Evolutionary conservation across 1,140 invertebrate genomes (phyloP), one percentile per base, ranked within the genome.

Genomic region (Zaprionus africanus): DNA sequence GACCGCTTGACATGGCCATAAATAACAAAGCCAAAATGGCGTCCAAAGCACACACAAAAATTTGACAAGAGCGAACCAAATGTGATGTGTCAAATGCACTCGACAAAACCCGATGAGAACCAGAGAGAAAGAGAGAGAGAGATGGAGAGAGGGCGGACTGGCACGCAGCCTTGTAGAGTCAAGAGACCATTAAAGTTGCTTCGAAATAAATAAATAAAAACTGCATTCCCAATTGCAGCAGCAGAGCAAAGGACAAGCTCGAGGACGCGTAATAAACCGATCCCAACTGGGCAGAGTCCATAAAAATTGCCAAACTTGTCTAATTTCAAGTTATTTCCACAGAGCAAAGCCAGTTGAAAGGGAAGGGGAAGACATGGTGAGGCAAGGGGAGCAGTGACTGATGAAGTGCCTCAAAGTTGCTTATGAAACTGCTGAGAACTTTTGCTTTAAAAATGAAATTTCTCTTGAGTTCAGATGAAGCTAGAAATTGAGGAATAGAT

Each of bases 11-110:
- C 82, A 81, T 85, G 82, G 69, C 82, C 84, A 88, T 87, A 87
- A 87, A 87, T 87, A 87, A 87, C 83, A 88, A 88, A 87, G 80
- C 83, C 83, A 86, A 86, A 87, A 87, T 87, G 83, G 77, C 83
- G 83, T 76, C 83, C 82, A 86, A 82, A 86, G 65, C 76, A 79
- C 73, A 72, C 68, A 68, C 68, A 76, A 73, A 79, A 80, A 65
- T 84, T 71, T 76, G 74, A 76, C 68, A 76, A 72, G 69, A 66
- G 74, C 68, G 56, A 72, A 72, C 58, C 76, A 85, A 88, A 87
- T 84, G 84, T 84, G 83, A 87, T 87, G 88, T 87, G 84, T 87
- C 83, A 87, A 87, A 87, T 87, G 84, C 83, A 87, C 68, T 77
- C 83, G 62, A 65, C 60, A 53, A 12, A 58, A 34, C 26, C 34